A percentile compares a stretch with the other conserved stretches of the same genome.
Conservation (phyloP, 1,140 invertebrate species). For the Schlechtendalia chinensis region DNA sequence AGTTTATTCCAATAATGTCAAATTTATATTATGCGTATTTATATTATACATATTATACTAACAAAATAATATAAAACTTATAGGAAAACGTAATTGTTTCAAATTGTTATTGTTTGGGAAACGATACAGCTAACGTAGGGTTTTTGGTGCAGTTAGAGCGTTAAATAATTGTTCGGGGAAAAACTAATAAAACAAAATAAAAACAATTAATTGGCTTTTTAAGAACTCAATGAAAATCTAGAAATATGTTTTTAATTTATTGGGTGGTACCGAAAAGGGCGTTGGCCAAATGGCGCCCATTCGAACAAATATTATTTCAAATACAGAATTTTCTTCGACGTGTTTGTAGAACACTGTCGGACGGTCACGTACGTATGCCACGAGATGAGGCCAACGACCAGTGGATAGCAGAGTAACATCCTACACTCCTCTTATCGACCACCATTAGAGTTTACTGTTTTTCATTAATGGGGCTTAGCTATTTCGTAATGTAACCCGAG, state of each 20-base stretch:
- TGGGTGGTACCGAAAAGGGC: background rate
- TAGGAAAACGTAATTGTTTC: background rate
- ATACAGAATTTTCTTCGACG: constrained; percentile 24
- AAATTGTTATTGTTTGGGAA: background rate
- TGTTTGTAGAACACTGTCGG: background rate
- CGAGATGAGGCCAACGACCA: background rate
- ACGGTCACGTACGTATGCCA: constrained; percentile 19
- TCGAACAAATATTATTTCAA: constrained; percentile 23
- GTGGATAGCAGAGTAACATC: constrained; percentile 1
- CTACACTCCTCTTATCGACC: background rate
- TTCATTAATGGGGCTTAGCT: constrained; percentile 1
- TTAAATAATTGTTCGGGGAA: background rate
- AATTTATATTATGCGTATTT: background rate
- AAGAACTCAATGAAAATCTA: background rate
- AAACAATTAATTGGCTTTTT: background rate
- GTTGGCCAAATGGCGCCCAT: background rate
- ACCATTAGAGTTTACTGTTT: background rate
- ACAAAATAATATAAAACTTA: background rate
- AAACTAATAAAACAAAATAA: background rate
- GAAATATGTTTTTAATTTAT: background rate
- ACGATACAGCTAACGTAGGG: background rate
- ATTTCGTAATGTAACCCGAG: background rate
- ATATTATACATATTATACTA: background rate
- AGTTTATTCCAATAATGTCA: background rate
- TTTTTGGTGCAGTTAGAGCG: background rate